Percentiles rank a stretch among this genome's conserved stretches.
These are phyloP conservation scores for Corythornis cristatus DNA, from an alignment of 2,113 vertebrate genomes.

Conservation along the genomic window DNA sequence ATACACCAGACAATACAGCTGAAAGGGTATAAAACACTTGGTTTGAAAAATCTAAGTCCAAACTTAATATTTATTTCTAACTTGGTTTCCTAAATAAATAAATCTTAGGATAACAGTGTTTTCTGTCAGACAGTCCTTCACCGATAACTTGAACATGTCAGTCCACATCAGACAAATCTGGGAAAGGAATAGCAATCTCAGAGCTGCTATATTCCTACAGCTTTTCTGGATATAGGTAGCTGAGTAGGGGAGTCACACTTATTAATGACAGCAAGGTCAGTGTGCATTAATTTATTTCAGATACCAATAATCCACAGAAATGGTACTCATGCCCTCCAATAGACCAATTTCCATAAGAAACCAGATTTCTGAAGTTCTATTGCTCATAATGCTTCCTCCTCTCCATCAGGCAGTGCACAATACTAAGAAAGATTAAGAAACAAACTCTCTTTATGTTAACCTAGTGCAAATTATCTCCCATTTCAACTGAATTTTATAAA, in stretches of 20 bases:
- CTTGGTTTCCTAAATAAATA: not conserved
- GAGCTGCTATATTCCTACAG: not conserved
- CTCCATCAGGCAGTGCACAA: not conserved
- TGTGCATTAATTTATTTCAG: not conserved
- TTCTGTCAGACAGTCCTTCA: not conserved
- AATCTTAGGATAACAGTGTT: not conserved
- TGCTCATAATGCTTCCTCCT: not conserved
- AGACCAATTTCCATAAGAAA: not conserved
- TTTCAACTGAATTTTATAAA: not conserved
- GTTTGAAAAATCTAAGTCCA: not conserved
- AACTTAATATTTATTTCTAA: not conserved
- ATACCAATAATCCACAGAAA: not conserved
- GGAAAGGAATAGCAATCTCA: not conserved
- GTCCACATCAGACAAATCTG: fast-evolving
- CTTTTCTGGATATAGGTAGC: not conserved
- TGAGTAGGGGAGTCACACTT: not conserved
- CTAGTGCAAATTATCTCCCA: not conserved
- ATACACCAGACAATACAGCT: not conserved
- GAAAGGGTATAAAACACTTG: not conserved
- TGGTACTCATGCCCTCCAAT: not conserved
- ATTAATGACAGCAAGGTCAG: not conserved
- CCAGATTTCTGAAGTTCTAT: not conserved
- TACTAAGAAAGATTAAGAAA: not conserved
- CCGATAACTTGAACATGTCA: not conserved
- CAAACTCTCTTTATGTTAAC: not conserved